A percentile compares a stretch with the other conserved stretches of the same genome.
These are phyloP conservation scores for Pelosia muscerda DNA, from an alignment of 2,888 invertebrate species.

Conservation along the genomic window DNA sequence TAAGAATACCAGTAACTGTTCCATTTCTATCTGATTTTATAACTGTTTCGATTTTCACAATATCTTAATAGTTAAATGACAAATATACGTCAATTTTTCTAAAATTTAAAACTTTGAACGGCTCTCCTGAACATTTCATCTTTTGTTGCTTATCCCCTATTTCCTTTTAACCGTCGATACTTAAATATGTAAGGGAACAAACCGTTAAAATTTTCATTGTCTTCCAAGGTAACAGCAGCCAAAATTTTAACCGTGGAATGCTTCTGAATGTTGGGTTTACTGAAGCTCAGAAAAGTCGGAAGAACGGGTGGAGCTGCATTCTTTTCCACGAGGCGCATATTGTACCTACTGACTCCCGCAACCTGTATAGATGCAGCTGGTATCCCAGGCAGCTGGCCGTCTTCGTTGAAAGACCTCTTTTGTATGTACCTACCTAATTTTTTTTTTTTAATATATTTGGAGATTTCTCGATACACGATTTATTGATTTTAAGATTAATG, in stretches of 20 bases:
- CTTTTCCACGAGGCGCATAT: constrained; percentile 97
- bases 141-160: background rate
- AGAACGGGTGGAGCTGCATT: constrained; percentile 90
- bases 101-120: constrained; percentile 8
- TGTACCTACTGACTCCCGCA: constrained; percentile 94
- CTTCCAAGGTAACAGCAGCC: constrained; percentile 44
- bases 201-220: background rate
- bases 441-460: background rate
- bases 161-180: no score
- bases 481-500: no score
- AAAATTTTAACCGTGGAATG: constrained; percentile 89
- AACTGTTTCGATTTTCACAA: no score
- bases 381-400: constrained; percentile 95
- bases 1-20: no score
- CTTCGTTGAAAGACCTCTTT: constrained; percentile 88
- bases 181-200: no score
- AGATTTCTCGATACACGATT: no score
- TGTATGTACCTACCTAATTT: constrained; percentile 22
- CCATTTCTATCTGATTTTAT: no score
- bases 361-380: constrained; percentile 94
- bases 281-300: constrained; percentile 88
- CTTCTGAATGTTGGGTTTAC: constrained; percentile 96
- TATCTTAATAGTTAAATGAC: no score
- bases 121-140: background rate
- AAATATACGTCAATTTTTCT: constrained; percentile 12